These are phyloP conservation scores for Oxyura jamaicensis DNA, from an alignment of 2,113 vertebrate species.

Conservation along the genomic window DNA sequence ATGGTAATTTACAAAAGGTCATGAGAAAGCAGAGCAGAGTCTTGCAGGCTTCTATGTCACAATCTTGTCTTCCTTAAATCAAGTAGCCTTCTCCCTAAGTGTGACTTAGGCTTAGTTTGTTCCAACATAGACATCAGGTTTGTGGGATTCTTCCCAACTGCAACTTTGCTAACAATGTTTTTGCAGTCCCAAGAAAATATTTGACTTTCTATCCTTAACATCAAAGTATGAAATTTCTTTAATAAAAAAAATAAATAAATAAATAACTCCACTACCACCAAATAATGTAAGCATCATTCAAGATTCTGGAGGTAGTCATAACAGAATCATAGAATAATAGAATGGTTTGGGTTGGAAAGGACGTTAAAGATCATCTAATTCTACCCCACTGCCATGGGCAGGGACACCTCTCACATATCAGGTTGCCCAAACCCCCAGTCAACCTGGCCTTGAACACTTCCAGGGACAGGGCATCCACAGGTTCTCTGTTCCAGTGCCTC, in stretches of 20 bases:
- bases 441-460: too few relatives aligned
- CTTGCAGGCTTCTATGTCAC: neutral
- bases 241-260: neutral
- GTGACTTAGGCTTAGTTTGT: neutral
- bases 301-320: neutral
- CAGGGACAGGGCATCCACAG: too few relatives aligned
- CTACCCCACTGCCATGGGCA: too few relatives aligned
- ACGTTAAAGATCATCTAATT: too few relatives aligned
- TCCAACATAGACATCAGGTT: neutral
- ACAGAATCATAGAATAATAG: too few relatives aligned
- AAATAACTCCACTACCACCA: neutral
- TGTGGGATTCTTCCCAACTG: neutral
- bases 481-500: too few relatives aligned
- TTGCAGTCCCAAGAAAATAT: neutral
- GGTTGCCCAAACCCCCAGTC: too few relatives aligned
- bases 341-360: too few relatives aligned
- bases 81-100: neutral
- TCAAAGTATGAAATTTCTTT: neutral
- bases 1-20: constrained; percentile 11
- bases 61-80: neutral
- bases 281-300: neutral
- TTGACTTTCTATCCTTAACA: neutral
- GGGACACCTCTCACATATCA: too few relatives aligned
- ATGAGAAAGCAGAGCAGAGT: constrained; percentile 16
- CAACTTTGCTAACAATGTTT: neutral